Conservation (phyloP, 2,113 vertebrate genomes). For the Caranx melampygus region DNA sequence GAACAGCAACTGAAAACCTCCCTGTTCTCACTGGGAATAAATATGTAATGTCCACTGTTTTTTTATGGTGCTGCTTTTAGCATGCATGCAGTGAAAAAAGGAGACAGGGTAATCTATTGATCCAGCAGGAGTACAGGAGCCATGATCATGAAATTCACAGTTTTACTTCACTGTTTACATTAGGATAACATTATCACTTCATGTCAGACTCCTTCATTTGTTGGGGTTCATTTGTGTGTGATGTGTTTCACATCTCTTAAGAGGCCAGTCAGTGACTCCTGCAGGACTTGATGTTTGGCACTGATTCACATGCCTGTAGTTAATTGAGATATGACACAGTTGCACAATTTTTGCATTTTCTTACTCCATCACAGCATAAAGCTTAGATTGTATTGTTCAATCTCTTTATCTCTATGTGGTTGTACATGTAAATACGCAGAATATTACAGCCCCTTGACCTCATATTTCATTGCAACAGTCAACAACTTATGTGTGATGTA, state of each 20-base stretch:
- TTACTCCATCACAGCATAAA: background rate
- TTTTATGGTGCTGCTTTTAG: slow-evolving; percentile 40
- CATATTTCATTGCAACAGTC: background rate
- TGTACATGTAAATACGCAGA: background rate
- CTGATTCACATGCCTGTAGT: background rate
- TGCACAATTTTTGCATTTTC: too few relatives aligned
- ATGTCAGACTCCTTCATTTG: background rate
- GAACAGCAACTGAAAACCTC: slow-evolving; percentile 48
- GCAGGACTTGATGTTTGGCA: background rate
- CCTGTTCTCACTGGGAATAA: slow-evolving; percentile 26
- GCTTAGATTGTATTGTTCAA: background rate
- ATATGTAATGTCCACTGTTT: slow-evolving; percentile 33
- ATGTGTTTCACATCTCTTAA: slow-evolving; percentile 15
- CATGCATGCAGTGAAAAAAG: slow-evolving; percentile 15
- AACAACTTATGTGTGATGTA: background rate
- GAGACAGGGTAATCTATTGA: background rate
- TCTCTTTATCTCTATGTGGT: slow-evolving; percentile 6
- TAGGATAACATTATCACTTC: background rate
- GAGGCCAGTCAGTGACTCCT: background rate
- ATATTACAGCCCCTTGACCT: background rate
- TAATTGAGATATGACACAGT: background rate
- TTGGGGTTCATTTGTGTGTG: background rate
- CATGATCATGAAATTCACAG: background rate
- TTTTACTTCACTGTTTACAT: background rate
- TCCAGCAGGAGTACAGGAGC: background rate